Evolutionary conservation across 2,113 vertebrate genomes (phyloP), one percentile per base, ranked within the genome.

Genomic region (Pelecanoides urinatrix): DNA sequence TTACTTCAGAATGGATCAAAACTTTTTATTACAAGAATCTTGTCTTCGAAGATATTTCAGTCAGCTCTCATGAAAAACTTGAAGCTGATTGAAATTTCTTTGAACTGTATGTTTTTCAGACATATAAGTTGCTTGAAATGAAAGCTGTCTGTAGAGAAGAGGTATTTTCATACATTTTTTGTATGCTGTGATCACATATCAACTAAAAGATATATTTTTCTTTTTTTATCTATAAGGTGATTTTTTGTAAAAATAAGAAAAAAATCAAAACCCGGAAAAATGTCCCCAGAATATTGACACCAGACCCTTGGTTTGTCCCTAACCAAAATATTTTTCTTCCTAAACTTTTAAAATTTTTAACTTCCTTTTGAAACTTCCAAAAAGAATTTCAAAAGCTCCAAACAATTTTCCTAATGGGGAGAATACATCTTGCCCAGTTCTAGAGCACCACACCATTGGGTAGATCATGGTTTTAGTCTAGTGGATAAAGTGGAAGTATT

Each of bases 361-460:
- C 11, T 82, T 79, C 18, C 3, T 53, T 75, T 86, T 58, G 6
- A 7, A 65, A 5, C 15, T 76, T 84, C 13, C 5, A 6, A 40
- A 62, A 59, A 76, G 7, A 26, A 73, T 86, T 94, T 89, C 11
- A 32, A 68, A 49, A 36, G 7, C 19, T 61, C 26, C 16, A 29
- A 70, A 32, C 3, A 4, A 47, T 80, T 86, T 90, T 80, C 21
- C 7, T 40, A 10, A 19, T 34, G 34, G 17, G 16, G 3, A 56
- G 3, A 71, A 55, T 49, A 73, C 15, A 53, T 29, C 8, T 45
- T 45, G 9, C 3, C 7, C 6, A 8, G 5, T 44, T 86, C 56
- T 59, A 1, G 2, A 83, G 42, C 11, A 34, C 3, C 3, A 6
- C 0, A 1, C 9, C 1, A 1, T 50, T 45, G 36, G 7, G 10